These are phyloP conservation scores for Dissostichus mawsoni DNA, from an alignment of 2,113 vertebrate genomes.

Conservation along the genomic window DNA sequence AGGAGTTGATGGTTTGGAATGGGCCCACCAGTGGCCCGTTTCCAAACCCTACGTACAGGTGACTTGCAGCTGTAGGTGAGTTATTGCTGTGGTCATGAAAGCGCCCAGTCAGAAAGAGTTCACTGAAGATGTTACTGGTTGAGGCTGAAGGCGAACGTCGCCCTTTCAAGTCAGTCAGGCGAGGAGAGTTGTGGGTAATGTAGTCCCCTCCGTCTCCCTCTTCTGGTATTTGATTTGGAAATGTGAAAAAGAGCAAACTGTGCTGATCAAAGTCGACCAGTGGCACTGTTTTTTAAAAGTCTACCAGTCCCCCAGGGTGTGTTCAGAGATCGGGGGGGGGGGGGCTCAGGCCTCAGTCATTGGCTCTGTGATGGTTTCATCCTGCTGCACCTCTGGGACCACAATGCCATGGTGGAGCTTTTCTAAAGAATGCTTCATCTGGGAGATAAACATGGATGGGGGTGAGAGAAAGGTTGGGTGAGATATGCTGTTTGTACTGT, in stretches of 20 bases:
- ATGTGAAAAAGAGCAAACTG: background rate
- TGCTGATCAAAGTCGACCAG: background rate
- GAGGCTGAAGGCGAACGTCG: constrained; percentile 35
- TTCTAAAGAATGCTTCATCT: constrained; percentile 93
- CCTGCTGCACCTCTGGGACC: constrained; percentile 82
- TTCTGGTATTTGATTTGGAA: constrained; percentile 4
- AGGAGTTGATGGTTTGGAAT: constrained; percentile 19
- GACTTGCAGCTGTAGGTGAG: constrained; percentile 36
- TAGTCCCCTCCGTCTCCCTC: constrained; percentile 12
- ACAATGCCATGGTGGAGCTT: constrained; percentile 90
- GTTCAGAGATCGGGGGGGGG: background rate
- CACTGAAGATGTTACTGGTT: constrained; percentile 27
- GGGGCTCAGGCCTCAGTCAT: constrained; percentile 64
- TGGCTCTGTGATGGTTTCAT: constrained; percentile 61
- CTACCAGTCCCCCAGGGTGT: background rate
- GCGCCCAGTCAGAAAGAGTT: constrained; percentile 36
- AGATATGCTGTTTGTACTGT: background rate
- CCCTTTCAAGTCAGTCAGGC: constrained; percentile 75
- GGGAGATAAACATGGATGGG: constrained; percentile 19
- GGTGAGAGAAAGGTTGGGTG: background rate
- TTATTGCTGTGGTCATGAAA: constrained; percentile 77
- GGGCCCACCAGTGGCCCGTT: constrained; percentile 65
- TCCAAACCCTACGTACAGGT: constrained; percentile 7
- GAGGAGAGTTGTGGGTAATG: constrained; percentile 46
- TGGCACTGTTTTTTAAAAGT: background rate